Evolutionary conservation across 2,113 vertebrate species (phyloP).

Genomic region (Microcebus griseorufus): DNA sequence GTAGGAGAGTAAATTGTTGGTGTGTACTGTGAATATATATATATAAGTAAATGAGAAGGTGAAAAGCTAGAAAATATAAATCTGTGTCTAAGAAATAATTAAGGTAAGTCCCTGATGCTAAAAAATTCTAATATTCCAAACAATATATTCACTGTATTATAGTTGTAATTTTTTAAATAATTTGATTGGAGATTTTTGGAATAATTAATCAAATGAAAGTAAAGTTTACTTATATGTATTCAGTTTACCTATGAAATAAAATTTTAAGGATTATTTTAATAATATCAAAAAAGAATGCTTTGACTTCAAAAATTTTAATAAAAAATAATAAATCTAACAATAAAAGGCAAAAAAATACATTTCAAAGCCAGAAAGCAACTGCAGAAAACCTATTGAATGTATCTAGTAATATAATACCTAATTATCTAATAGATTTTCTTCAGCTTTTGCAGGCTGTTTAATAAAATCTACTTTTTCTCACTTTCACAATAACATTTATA

Average conservation of each 20-base stretch:
- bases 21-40: neutral
- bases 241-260: slow-evolving; percentile 3
- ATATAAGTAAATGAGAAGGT: neutral
- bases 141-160: neutral
- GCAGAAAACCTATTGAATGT: neutral
- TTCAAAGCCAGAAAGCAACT: neutral
- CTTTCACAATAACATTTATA: neutral
- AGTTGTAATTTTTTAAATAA: neutral
- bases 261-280: slow-evolving; percentile 16
- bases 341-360: neutral
- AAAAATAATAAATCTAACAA: slow-evolving; percentile 25
- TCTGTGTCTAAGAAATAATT: neutral
- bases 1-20: neutral
- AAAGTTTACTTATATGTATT: neutral
- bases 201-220: neutral
- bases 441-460: neutral
- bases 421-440: too few relatives aligned
- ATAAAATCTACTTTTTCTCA: neutral
- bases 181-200: neutral
- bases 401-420: neutral
- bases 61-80: neutral
- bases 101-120: neutral
- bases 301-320: slow-evolving; percentile 8
- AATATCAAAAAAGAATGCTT: neutral
- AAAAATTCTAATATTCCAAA: slow-evolving; percentile 19